Evolutionary conservation across 2,888 invertebrate species (phyloP).

Genomic region (Punctoribates punctum): DNA sequence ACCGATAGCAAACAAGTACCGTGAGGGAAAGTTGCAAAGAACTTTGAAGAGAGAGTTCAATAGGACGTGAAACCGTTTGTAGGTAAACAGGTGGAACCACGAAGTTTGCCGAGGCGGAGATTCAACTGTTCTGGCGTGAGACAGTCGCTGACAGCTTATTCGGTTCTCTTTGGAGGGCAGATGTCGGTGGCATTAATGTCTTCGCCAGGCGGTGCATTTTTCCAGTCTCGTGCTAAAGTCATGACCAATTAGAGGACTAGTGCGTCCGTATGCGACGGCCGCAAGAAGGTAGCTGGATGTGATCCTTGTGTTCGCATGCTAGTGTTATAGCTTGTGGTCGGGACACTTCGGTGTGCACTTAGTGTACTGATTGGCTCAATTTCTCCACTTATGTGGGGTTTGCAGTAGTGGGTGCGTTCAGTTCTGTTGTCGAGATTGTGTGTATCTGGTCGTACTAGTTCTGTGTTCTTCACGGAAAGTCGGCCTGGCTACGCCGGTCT

Average conservation of each 20-base stretch:
- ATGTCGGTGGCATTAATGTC: background rate
- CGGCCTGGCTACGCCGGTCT: background rate
- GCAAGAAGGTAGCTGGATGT: constrained; percentile 40
- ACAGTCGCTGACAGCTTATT: constrained; percentile 58
- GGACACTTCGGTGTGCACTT: background rate
- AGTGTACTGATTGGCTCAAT: constrained; percentile 33
- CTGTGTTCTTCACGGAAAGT: constrained; percentile 18
- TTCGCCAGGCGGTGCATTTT: constrained; percentile 30
- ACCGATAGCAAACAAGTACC: constrained; percentile 66
- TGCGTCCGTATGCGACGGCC: constrained; percentile 35
- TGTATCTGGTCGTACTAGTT: background rate
- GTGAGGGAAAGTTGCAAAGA: constrained; percentile 69
- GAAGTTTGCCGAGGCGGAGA: constrained; percentile 48
- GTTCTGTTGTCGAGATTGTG: background rate
- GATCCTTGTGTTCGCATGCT: constrained; percentile 1
- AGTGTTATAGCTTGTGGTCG: constrained; percentile 33
- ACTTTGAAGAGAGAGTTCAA: constrained; percentile 61
- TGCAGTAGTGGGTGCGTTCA: background rate
- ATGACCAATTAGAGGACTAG: constrained; percentile 37
- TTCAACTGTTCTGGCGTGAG: constrained; percentile 44
- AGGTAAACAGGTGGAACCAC: constrained; percentile 54
- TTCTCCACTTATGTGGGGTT: constrained; percentile 23
- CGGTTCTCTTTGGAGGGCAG: constrained; percentile 48
- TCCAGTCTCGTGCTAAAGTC: constrained; percentile 37
- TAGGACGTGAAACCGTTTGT: constrained; percentile 58